Evolutionary conservation across 1,140 invertebrate species (phyloP), one percentile per base, ranked within the genome.

Genomic region (Pomacea maculata): DNA sequence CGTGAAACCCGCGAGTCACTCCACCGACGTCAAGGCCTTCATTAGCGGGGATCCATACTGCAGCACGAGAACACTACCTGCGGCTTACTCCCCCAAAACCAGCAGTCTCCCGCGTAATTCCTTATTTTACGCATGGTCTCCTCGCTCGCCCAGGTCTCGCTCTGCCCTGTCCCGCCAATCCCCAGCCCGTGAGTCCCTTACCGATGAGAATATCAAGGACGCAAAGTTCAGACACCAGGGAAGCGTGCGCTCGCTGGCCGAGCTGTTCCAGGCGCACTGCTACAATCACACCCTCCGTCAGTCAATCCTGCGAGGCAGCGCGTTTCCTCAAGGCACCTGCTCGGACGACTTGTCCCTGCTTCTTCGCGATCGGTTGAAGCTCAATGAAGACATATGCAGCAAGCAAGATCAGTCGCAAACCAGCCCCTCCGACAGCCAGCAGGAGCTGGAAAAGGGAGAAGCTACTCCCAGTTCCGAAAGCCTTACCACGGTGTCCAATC

Each of bases 281-380:
- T 57, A 70, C 65, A 55, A 78, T 25, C 77, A 78, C 77, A 65
- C 25, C 34, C 77, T 78, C 54, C 77, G 77, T 10, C 77, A 78
- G 77, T 78, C 77, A 9, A 78, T 78, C 65, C 77, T 78, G 15
- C 68, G 67, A 65, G 77, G 77, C 11, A 78, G 77, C 77, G 70
- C 55, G 64, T 55, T 54, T 2, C 77, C 77, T 29, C 77, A 78
- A 19, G 77, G 77, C n/a, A 78, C 77, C 8, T n/a, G 64, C 29
- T 77, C 67, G 64, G 63, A 77, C 34, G 75, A 77, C 54, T 63
- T 77, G 12, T 77, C 75, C 63, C 61, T 65, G 12, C 45, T 57
- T 12, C 29, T 63, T 45, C 63, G 14, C 1, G 67, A 70, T 2
- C n/a, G 67, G 11, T 12, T 21, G 11, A n/a, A 70, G 1, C 67